Conservation (phyloP, 2,888 invertebrate genomes). For the Agonopterix arenella region DNA sequence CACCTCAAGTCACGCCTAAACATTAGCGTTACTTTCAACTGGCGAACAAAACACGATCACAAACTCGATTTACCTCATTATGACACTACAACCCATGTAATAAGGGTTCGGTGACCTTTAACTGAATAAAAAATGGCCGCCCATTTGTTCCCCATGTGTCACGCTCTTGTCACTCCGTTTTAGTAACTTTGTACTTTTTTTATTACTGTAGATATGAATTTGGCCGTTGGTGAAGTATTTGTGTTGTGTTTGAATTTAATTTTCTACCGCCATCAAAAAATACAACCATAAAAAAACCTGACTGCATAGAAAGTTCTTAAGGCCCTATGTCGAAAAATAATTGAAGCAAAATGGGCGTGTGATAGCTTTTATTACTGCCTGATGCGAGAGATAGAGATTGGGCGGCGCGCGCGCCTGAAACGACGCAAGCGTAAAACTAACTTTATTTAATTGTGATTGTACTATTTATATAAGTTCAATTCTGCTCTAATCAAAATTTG, state of each 20-base stretch:
- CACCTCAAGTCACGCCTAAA: slow-evolving; percentile 18
- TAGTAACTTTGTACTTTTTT: background rate
- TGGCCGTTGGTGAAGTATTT: background rate
- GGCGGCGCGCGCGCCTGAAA: too few relatives aligned
- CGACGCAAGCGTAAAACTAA: too few relatives aligned
- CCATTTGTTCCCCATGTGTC: slow-evolving; percentile 52
- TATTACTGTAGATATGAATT: background rate
- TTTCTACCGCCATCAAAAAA: background rate
- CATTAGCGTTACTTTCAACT: slow-evolving; percentile 20
- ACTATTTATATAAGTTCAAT: too few relatives aligned
- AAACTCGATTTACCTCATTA: slow-evolving; percentile 37
- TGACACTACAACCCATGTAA: slow-evolving; percentile 22
- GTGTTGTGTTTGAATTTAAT: background rate
- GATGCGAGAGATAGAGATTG: too few relatives aligned
- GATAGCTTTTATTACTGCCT: too few relatives aligned
- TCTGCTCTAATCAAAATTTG: too few relatives aligned
- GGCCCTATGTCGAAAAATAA: too few relatives aligned
- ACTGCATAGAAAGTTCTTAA: too few relatives aligned
- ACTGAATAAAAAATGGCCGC: slow-evolving; percentile 45
- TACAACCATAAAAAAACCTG: too few relatives aligned
- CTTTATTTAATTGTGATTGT: too few relatives aligned
- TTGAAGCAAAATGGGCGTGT: too few relatives aligned
- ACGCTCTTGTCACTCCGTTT: slow-evolving; percentile 16
- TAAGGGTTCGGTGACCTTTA: slow-evolving; percentile 30
- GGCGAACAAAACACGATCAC: slow-evolving; percentile 19